Evolutionary conservation across 2,797 vertebrate species (phyloP).

Genomic region (Gastrophryne carolinensis): DNA sequence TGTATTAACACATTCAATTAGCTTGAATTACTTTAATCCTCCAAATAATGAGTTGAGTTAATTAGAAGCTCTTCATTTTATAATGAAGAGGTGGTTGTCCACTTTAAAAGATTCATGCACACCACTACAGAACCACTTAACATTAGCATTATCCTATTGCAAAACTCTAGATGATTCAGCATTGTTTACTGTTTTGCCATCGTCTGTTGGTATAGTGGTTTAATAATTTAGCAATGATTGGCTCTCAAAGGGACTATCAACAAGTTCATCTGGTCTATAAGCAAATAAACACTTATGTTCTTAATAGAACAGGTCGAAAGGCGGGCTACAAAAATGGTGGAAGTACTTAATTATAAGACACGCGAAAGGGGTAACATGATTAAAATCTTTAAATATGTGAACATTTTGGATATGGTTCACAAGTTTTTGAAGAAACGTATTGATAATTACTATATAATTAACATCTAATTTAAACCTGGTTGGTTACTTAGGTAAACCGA

Average conservation of each 20-base stretch:
- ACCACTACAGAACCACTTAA: slow-evolving; percentile 77
- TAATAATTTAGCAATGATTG: neutral
- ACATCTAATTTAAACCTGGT: no score
- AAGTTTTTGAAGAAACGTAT: no score
- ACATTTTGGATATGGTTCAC: no score
- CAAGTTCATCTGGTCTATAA: neutral
- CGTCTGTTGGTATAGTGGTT: neutral
- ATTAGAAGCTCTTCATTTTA: slow-evolving; percentile 80
- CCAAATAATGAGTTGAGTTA: slow-evolving; percentile 83
- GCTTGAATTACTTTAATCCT: slow-evolving; percentile 85
- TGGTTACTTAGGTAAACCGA: no score
- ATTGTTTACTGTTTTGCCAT: neutral
- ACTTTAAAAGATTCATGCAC: slow-evolving; percentile 84
- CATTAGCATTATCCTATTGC: slow-evolving; percentile 79
- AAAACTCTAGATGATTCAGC: slow-evolving; percentile 56
- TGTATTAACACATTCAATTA: slow-evolving; percentile 90
- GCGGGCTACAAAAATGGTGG: no score
- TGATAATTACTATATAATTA: no score
- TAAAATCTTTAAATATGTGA: no score
- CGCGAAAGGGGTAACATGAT: no score
- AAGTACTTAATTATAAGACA: no score
- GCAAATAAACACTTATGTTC: no score
- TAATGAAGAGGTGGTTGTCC: slow-evolving; percentile 80
- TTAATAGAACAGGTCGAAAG: no score
- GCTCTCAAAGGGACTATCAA: neutral